Evolutionary conservation across 2,888 invertebrate genomes (phyloP).

Genomic region (Brenthis ino): DNA sequence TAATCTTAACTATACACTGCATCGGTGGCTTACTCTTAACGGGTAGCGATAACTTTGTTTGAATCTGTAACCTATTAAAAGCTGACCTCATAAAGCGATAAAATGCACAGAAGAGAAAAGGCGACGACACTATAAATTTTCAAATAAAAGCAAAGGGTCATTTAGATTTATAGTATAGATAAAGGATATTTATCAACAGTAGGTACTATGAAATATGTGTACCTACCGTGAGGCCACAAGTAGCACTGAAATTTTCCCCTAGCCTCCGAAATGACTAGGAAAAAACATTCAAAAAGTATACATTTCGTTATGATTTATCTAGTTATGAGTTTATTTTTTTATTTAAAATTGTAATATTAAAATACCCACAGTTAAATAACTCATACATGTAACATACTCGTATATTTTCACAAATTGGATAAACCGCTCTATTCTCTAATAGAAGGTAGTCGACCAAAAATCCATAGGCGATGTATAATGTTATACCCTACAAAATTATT

Average conservation of each 20-base stretch:
- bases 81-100: conserved; percentile 17
- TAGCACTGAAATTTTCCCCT: not conserved
- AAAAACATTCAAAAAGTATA: too few relatives aligned
- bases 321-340: too few relatives aligned
- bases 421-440: too few relatives aligned
- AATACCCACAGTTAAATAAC: too few relatives aligned
- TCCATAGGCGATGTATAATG: too few relatives aligned
- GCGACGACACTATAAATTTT: conserved; percentile 21
- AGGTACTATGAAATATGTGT: not conserved
- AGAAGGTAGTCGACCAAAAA: too few relatives aligned
- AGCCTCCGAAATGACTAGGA: too few relatives aligned
- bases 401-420: too few relatives aligned
- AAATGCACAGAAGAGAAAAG: conserved; percentile 20
- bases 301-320: too few relatives aligned
- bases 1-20: not conserved
- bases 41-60: not conserved
- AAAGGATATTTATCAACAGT: conserved; percentile 23
- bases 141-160: conserved; percentile 23
- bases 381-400: too few relatives aligned
- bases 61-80: conserved; percentile 13
- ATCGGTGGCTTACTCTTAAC: not conserved
- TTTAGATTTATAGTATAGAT: conserved; percentile 25
- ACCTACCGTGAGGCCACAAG: not conserved
- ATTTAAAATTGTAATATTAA: too few relatives aligned
- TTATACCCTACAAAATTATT: too few relatives aligned